phyloP scores from a whole-genome alignment of 2,888 invertebrate genomes.

The Zhengitettix transpicula region DNA sequence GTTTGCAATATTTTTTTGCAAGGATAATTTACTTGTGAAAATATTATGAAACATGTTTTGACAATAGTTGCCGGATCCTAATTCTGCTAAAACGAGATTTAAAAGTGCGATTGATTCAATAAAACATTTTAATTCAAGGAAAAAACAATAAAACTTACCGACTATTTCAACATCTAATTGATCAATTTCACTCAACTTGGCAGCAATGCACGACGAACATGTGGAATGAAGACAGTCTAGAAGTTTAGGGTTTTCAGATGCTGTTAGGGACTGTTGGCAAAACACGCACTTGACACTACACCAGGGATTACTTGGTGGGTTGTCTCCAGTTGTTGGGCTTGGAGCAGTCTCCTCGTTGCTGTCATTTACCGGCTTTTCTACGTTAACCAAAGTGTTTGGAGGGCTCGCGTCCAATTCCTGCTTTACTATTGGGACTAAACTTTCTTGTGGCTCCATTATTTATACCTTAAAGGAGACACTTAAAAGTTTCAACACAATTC shows the following conservation, averaged over 20 bases:
- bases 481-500: too few relatives aligned
- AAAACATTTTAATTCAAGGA: neutral
- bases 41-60: too few relatives aligned
- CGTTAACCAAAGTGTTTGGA: neutral
- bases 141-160: slow-evolving; percentile 18
- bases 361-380: neutral
- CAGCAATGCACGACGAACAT: slow-evolving; percentile 56
- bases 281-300: slow-evolving; percentile 26
- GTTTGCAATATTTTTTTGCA: neutral
- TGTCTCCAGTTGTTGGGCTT: slow-evolving; percentile 11
- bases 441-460: neutral
- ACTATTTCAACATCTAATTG: slow-evolving; percentile 25
- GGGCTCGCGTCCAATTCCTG: neutral
- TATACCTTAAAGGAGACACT: too few relatives aligned
- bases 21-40: too few relatives aligned
- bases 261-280: slow-evolving; percentile 29
- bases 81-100: too few relatives aligned
- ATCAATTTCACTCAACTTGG: slow-evolving; percentile 39
- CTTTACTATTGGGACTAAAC: neutral
- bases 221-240: slow-evolving; percentile 78
- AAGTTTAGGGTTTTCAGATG: slow-evolving; percentile 53
- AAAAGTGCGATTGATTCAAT: too few relatives aligned
- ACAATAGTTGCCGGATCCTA: too few relatives aligned
- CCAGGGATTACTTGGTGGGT: slow-evolving; percentile 8
- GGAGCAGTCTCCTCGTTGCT: slow-evolving; percentile 8